Percentiles rank a stretch among this genome's conserved stretches.
Evolutionary conservation across 2,888 invertebrate species (phyloP).

Genomic region (Mesorhabditis sp.): DNA sequence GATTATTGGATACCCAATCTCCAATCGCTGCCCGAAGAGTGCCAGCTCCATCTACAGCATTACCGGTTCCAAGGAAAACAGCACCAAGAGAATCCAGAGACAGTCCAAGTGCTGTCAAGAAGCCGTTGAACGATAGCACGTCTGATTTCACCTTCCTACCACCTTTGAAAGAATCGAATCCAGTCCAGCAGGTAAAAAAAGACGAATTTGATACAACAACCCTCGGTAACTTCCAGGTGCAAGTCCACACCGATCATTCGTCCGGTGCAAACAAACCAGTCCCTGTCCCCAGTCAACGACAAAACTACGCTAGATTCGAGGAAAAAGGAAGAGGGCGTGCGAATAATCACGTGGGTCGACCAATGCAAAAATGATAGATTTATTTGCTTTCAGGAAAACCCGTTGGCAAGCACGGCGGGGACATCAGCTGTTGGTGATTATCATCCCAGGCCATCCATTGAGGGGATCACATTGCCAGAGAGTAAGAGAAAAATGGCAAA

Average conservation of each 20-base stretch:
- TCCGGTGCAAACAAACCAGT: slow-evolving; percentile 37
- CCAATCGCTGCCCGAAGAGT: slow-evolving; percentile 21
- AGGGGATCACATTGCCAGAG: slow-evolving; percentile 45
- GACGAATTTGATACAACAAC: neutral
- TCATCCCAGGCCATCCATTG: slow-evolving; percentile 25
- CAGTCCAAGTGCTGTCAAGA: neutral
- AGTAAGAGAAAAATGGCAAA: slow-evolving; percentile 33
- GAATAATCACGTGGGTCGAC: neutral
- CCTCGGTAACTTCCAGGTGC: slow-evolving; percentile 24
- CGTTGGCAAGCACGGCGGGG: slow-evolving; percentile 8
- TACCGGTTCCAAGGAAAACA: neutral
- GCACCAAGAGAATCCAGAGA: neutral
- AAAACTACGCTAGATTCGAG: slow-evolving; percentile 53
- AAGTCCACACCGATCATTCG: slow-evolving; percentile 37
- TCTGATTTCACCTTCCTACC: slow-evolving; percentile 56
- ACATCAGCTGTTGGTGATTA: slow-evolving; percentile 13
- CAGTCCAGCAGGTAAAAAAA: slow-evolving; percentile 48
- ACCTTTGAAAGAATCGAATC: slow-evolving; percentile 40
- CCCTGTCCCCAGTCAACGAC: slow-evolving; percentile 55
- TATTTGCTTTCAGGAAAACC: neutral
- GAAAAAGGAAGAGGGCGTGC: slow-evolving; percentile 22
- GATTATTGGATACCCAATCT: slow-evolving; percentile 37
- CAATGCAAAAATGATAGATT: too few species aligned
- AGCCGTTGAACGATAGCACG: slow-evolving; percentile 45
- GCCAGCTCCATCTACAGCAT: slow-evolving; percentile 16